These are phyloP conservation scores for Parnassius smintheus DNA, from an alignment of 2,888 invertebrate species.

Conservation along the genomic window DNA sequence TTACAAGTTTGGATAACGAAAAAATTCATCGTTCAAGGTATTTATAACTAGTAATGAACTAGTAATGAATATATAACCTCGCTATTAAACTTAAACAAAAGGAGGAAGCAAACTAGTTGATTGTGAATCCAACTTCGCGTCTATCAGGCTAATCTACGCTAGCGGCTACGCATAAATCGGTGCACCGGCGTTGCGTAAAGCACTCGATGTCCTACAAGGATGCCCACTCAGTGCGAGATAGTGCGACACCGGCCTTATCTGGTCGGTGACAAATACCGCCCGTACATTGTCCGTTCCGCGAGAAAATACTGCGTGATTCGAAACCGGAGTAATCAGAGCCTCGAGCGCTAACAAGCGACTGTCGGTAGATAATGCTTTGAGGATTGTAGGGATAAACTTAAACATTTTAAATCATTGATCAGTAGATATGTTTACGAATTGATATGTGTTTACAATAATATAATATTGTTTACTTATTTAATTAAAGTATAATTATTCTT, in stretches of 20 bases:
- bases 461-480: too few species aligned
- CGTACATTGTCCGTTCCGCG: constrained; percentile 15
- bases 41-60: neutral
- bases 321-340: constrained; percentile 20
- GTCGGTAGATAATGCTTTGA: constrained; percentile 12
- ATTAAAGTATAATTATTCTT: too few species aligned
- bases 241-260: constrained; percentile 43
- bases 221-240: constrained; percentile 46
- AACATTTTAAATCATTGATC: constrained; percentile 4
- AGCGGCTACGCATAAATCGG: constrained; percentile 55
- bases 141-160: constrained; percentile 59
- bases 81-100: constrained; percentile 17
- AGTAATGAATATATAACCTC: neutral
- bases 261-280: constrained; percentile 46
- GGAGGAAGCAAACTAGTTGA: constrained; percentile 27
- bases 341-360: constrained; percentile 8
- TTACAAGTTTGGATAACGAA: neutral
- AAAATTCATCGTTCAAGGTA: neutral
- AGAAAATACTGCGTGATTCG: constrained; percentile 24
- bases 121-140: constrained; percentile 34
- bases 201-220: constrained; percentile 45
- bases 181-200: constrained; percentile 49
- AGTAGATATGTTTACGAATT: neutral
- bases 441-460: neutral
- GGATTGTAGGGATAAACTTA: constrained; percentile 13